A percentile compares a stretch with the other conserved stretches of the same genome.
These are phyloP conservation scores for Euschistus heros DNA, from an alignment of 1,140 invertebrate genomes.

Conservation along the genomic window DNA sequence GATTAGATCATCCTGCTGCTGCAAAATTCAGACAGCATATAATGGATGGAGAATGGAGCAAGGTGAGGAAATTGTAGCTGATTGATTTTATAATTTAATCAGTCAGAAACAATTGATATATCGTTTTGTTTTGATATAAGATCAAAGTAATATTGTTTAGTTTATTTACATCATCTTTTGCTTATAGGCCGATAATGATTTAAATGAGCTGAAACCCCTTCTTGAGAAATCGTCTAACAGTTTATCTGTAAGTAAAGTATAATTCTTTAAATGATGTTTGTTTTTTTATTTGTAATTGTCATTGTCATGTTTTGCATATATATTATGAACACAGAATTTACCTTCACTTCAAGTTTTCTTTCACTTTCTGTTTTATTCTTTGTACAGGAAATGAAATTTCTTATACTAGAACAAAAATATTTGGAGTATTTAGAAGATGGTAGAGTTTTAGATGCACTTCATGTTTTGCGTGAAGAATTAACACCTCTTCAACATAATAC, in stretches of 20 bases:
- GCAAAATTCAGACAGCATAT: slow-evolving; percentile 88
- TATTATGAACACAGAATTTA: slow-evolving; percentile 12
- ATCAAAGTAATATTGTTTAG: too few species aligned
- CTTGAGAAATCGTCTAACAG: slow-evolving; percentile 50
- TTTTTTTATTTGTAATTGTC: slow-evolving; percentile 44
- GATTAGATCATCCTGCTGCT: slow-evolving; percentile 87
- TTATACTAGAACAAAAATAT: slow-evolving; percentile 94
- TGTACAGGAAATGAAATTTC: slow-evolving; percentile 91
- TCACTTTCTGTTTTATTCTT: slow-evolving; percentile 18
- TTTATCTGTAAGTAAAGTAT: slow-evolving; percentile 39
- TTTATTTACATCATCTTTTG: background rate
- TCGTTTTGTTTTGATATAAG: too few species aligned
- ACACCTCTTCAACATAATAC: slow-evolving; percentile 91
- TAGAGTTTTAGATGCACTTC: slow-evolving; percentile 78
- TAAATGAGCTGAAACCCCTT: slow-evolving; percentile 70
- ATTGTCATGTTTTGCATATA: slow-evolving; percentile 11
- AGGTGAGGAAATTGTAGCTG: slow-evolving; percentile 40
- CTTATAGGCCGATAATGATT: slow-evolving; percentile 34
- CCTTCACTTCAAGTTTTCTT: background rate
- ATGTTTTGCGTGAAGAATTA: slow-evolving; percentile 86
- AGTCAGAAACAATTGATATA: too few species aligned
- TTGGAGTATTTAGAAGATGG: slow-evolving; percentile 89
- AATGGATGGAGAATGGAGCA: slow-evolving; percentile 87
- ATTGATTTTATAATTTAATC: too few species aligned
- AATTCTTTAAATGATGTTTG: background rate